Conservation (phyloP, 2,888 invertebrate genomes). For the Perizoma affinitatum region DNA sequence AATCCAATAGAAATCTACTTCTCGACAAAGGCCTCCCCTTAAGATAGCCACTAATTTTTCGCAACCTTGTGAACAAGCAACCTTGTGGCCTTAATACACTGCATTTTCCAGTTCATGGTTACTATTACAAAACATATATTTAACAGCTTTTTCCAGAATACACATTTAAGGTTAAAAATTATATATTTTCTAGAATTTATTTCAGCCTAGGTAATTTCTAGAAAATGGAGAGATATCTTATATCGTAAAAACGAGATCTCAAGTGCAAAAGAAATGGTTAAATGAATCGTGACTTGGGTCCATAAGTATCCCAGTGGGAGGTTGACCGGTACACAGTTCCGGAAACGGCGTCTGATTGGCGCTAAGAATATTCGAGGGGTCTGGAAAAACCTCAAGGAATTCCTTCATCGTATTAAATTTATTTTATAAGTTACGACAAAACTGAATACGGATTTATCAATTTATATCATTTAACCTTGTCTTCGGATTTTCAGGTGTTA, state of each 20-base stretch:
- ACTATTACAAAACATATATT: too few relatives aligned
- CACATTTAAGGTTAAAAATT: too few relatives aligned
- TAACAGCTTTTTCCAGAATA: too few relatives aligned
- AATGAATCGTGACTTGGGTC: conserved; percentile 57
- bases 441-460: conserved; percentile 2
- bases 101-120: too few relatives aligned
- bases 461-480: neutral
- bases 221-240: too few relatives aligned
- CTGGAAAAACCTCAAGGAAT: conserved; percentile 9
- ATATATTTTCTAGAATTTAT: too few relatives aligned
- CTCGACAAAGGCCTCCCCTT: too few relatives aligned
- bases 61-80: too few relatives aligned
- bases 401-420: conserved; percentile 11
- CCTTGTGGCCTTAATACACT: too few relatives aligned
- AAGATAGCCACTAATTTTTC: too few relatives aligned
- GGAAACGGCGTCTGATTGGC: conserved; percentile 30
- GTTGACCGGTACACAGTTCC: conserved; percentile 22
- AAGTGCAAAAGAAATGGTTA: conserved; percentile 48
- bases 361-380: conserved; percentile 22
- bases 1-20: too few relatives aligned
- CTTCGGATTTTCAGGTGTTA: neutral
- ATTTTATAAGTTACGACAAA: neutral
- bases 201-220: too few relatives aligned
- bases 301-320: conserved; percentile 60
- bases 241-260: conserved; percentile 1